Base-by-base conservation (phyloP, 2,797 vertebrate species). In the Ceryle rudis region DNA sequence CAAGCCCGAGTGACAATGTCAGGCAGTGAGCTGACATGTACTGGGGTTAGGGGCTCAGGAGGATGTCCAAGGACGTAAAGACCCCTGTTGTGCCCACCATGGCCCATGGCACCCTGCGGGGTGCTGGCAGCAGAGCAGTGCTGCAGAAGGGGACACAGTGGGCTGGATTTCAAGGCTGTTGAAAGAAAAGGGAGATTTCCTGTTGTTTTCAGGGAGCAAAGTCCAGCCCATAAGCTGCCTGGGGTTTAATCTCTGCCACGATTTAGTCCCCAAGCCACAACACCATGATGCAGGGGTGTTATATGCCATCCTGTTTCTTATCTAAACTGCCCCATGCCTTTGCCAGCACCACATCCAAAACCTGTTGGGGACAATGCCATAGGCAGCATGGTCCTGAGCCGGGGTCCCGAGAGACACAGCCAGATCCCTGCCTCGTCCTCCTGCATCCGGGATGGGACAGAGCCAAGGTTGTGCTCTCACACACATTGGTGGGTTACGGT, bases 51-150 rank as follows among this genome's bases (percentile, higher is more conserved):
- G 33, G 33, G 46, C 9, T 29, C 4, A 2, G 35, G 42, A 31
- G 37, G 14, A 46, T 22, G 17, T 3, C 4, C 41, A 5, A 25
- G 28, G 33, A 18, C 2, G 1, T n/a, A 8, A 0, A 1, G 78
- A 58, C 61, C 37, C 49, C 1, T 2, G 9, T 72, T 21, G 11
- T 61, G 54, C 26, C 67, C 67, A 19, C 55, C 19, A 1, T 1
- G 5, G 26, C 22, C 31, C 1, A 4, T 31, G 49, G 42, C 39
- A 62, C 49, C 4, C 6, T 16, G 0, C 19, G 28, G 16, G 28
- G 33, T 17, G n/a, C 70, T 64, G 77, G 41, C 20, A 70, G 49
- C 62, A 33, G 54, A 29, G 28, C 8, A 1, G 13, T 57, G 82
- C 52, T 88, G 64, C 67, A 35, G 60, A 17, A 54, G 51, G 70